These are phyloP conservation scores for Distichodus sexfasciatus DNA, from an alignment of 2,797 vertebrate genomes.

Conservation along the genomic window DNA sequence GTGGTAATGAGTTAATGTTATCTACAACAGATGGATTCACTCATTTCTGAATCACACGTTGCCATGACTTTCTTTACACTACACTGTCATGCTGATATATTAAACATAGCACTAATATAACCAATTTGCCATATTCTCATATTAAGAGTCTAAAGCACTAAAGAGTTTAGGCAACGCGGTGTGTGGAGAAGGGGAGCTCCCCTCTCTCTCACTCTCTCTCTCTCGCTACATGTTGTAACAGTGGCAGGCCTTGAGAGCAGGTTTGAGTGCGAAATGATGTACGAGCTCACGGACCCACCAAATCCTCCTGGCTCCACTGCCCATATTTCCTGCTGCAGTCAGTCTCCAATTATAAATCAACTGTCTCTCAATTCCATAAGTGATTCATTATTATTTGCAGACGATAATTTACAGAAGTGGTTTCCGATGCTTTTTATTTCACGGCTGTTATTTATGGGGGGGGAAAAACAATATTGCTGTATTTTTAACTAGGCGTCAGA, in stretches of 20 bases:
- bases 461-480: conserved; percentile 59
- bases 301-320: conserved; percentile 64
- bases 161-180: not conserved
- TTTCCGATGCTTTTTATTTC: conserved; percentile 76
- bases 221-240: conserved; percentile 40
- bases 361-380: conserved; percentile 61
- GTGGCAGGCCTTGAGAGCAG: conserved; percentile 33
- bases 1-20: too few relatives aligned
- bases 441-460: conserved; percentile 66
- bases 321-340: conserved; percentile 65
- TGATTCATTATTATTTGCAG: conserved; percentile 77
- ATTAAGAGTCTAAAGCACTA: not conserved
- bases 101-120: too few relatives aligned
- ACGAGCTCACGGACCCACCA: conserved; percentile 61
- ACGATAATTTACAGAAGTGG: conserved; percentile 73
- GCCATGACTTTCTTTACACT: too few relatives aligned
- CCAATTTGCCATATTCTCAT: too few relatives aligned
- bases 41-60: too few relatives aligned
- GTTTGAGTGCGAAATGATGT: conserved; percentile 62
- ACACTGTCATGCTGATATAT: too few relatives aligned
- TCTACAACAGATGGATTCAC: too few relatives aligned
- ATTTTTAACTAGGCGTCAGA: conserved; percentile 59
- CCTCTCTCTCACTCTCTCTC: too few relatives aligned
- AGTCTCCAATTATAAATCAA: conserved; percentile 74
- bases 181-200: not conserved